Evolutionary conservation across 2,797 vertebrate species (phyloP).

Genomic region (Betta splendens): DNA sequence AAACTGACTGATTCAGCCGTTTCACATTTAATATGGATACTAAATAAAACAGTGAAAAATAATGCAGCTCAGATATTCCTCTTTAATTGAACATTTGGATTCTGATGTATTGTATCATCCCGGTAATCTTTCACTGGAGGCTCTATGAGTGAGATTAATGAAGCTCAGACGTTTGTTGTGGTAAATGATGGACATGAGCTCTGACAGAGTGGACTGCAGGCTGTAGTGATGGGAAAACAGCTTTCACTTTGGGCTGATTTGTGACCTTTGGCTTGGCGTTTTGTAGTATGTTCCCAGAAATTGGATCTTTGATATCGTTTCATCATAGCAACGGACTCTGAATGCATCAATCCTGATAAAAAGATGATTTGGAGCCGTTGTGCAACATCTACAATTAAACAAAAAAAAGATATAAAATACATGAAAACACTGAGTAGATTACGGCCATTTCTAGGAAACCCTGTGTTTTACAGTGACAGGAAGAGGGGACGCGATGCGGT

Average conservation of each 20-base stretch:
- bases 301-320: slow-evolving; percentile 49
- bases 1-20: slow-evolving; percentile 53
- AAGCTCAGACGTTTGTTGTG: slow-evolving; percentile 51
- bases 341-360: slow-evolving; percentile 72
- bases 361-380: slow-evolving; percentile 59
- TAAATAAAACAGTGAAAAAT: slow-evolving; percentile 44
- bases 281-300: slow-evolving; percentile 72
- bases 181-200: slow-evolving; percentile 67
- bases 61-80: slow-evolving; percentile 27
- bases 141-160: slow-evolving; percentile 63
- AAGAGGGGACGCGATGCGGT: slow-evolving; percentile 41
- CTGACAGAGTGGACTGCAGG: slow-evolving; percentile 60
- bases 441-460: slow-evolving; percentile 76
- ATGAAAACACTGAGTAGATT: slow-evolving; percentile 67
- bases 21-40: slow-evolving; percentile 49
- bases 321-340: slow-evolving; percentile 62
- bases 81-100: slow-evolving; percentile 63
- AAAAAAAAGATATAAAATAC: slow-evolving; percentile 43
- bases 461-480: slow-evolving; percentile 71
- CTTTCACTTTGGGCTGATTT: slow-evolving; percentile 57
- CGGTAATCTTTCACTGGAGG: slow-evolving; percentile 59
- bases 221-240: slow-evolving; percentile 68
- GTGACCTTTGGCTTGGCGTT: slow-evolving; percentile 68
- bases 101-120: slow-evolving; percentile 64
- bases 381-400: slow-evolving; percentile 53